Evolutionary conservation across 1,140 invertebrate species (phyloP).

Genomic region (Cyclargus thomasi): DNA sequence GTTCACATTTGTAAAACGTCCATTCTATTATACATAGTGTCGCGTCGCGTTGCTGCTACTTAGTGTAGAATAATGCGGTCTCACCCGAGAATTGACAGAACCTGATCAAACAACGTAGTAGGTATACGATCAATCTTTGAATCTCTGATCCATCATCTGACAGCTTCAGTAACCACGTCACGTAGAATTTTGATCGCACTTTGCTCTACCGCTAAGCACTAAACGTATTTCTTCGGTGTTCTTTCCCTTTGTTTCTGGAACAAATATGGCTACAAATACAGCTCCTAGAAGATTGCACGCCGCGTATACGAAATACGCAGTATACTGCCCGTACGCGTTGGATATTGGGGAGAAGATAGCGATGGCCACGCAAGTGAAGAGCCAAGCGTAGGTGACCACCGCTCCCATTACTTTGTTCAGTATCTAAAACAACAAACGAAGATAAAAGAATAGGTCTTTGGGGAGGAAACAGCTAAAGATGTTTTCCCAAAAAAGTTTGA

Average conservation of each 20-base stretch:
- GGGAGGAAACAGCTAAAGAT: too few relatives aligned
- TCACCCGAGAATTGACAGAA: too few relatives aligned
- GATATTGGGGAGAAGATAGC: constrained; percentile 33
- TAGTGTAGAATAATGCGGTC: too few relatives aligned
- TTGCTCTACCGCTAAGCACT: constrained; percentile 8
- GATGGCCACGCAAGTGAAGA: constrained; percentile 37
- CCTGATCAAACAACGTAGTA: too few relatives aligned
- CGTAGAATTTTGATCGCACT: not conserved
- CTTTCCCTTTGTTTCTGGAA: constrained; percentile 42
- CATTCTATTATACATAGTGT: too few relatives aligned
- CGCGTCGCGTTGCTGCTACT: too few relatives aligned
- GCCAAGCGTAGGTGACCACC: constrained; percentile 37
- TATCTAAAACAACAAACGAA: constrained; percentile 36
- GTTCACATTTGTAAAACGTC: too few relatives aligned
- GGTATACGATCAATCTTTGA: too few relatives aligned
- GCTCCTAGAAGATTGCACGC: constrained; percentile 36
- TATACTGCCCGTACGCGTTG: constrained; percentile 29
- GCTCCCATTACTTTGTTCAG: constrained; percentile 42
- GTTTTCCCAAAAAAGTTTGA: too few relatives aligned
- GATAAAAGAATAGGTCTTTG: too few relatives aligned
- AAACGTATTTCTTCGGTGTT: constrained; percentile 34
- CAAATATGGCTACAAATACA: constrained; percentile 26
- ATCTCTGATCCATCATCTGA: too few relatives aligned
- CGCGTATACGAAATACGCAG: constrained; percentile 33
- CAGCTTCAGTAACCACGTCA: not conserved